A percentile compares a stretch with the other conserved stretches of the same genome.
Conservation (phyloP, 2,113 vertebrate genomes). For the Cephalopholis sonnerati region DNA sequence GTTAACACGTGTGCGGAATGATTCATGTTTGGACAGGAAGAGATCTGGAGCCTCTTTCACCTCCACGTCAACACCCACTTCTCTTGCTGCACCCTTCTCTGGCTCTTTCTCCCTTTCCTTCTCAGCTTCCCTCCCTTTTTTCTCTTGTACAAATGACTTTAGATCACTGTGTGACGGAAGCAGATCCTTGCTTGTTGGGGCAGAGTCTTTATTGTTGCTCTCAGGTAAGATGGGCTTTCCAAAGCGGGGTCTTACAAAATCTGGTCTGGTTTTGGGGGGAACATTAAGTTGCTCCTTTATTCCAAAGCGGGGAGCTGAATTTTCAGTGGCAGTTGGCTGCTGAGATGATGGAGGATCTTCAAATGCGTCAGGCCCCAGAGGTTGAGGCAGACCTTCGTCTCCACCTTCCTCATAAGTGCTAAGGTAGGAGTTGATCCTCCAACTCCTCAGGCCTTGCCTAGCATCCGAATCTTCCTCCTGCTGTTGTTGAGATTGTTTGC, state of each 20-base stretch:
- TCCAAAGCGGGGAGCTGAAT: conserved; percentile 71
- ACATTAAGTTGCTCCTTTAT: conserved; percentile 81
- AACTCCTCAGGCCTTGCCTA: conserved; percentile 90
- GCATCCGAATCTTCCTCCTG: conserved; percentile 79
- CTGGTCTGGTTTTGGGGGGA: conserved; percentile 82
- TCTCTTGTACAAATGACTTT: conserved; percentile 57
- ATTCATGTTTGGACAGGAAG: conserved; percentile 89
- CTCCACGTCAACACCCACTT: conserved; percentile 71
- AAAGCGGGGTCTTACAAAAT: conserved; percentile 77
- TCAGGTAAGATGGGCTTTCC: conserved; percentile 82
- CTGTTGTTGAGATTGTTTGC: conserved; percentile 74
- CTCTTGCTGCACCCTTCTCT: conserved; percentile 51
- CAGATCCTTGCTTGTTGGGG: conserved; percentile 53
- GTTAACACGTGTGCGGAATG: conserved; percentile 92
- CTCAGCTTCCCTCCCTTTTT: conserved; percentile 61
- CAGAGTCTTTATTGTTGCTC: conserved; percentile 58
- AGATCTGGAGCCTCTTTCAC: conserved; percentile 80
- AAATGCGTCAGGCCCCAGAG: conserved; percentile 87
- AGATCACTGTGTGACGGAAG: conserved; percentile 52
- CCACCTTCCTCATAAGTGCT: conserved; percentile 88
- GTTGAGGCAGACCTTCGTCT: conserved; percentile 87
- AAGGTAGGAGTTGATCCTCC: conserved; percentile 95
- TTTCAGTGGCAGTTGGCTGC: conserved; percentile 63
- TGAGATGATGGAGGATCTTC: conserved; percentile 82
- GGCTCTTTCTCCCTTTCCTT: conserved; percentile 67